Base-by-base conservation (phyloP, 2,113 vertebrate genomes). In the Myotis brandtii region DNA sequence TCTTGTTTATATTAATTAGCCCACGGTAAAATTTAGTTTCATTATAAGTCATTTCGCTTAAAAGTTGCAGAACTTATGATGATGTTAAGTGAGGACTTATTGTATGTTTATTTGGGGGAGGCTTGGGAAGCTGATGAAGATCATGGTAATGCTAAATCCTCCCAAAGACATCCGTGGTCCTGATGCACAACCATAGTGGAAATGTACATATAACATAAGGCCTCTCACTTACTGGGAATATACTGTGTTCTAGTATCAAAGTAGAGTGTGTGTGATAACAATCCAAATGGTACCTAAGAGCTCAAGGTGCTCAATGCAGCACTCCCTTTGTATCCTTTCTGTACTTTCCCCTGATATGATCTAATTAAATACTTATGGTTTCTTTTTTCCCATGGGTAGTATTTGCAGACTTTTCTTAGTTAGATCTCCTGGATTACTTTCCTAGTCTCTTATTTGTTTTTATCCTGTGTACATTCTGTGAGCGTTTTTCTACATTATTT, bases 401-500 rank as follows among this genome's bases (percentile, higher is more conserved):
- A 50, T 80, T 79, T 73, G 32, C 37, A 92, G 40, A 70, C 18
- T 75, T 92, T 20, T 69, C 13, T 81, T 34, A 59, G 37, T 95
- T 64, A 25, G 32, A 48, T 88, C 48, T 62, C 23, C 3, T 37
- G 77, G 76, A 67, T 80, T 56, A 46, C 46, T 85, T 89, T 70
- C 69, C 89, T 48, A 92, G 11, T 86, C 14, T 79, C 18, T 80
- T 66, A 43, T 52, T 75, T 75, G 50, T 93, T 64, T 64, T 59
- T 72, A 79, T 11, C 56, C 52, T 34, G 17, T 52, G 69, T 70
- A 23, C 20, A 30, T 81, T 48, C 48, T 75, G 72, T 17, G 20
- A 34, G 83, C 52, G 62, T 67, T 54, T 20, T 5, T 91, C 40
- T 73, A 52, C 25, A 84, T 91, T 91, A 84, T 88, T 95, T 91